phyloP scores from a whole-genome alignment of 2,888 invertebrate genomes.

The Agrochola macilenta region DNA sequence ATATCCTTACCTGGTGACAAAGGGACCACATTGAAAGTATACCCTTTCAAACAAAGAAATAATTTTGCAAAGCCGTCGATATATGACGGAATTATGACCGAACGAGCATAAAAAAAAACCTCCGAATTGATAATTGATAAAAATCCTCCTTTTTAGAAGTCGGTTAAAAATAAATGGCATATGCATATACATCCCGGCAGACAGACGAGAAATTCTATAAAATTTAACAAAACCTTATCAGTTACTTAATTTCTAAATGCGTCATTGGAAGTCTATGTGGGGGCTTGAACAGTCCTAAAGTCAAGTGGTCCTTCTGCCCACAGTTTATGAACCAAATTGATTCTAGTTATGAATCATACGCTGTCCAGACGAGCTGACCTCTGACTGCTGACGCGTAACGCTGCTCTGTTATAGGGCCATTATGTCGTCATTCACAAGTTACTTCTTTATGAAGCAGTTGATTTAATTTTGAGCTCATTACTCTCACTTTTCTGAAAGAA shows the following conservation, averaged over 20 bases:
- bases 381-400: constrained; percentile 41
- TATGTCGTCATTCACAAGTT: constrained; percentile 33
- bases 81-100: too few species aligned
- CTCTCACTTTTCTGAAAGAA: constrained; percentile 44
- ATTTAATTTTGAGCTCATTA: constrained; percentile 34
- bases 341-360: constrained; percentile 36
- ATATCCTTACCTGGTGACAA: too few species aligned
- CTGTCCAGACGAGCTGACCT: constrained; percentile 50
- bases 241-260: not conserved
- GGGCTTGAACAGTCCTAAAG: not conserved
- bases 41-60: too few species aligned
- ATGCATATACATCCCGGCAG: not conserved
- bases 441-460: constrained; percentile 15
- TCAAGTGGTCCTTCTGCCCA: constrained; percentile 32
- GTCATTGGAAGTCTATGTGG: not conserved
- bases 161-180: too few species aligned
- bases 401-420: constrained; percentile 22
- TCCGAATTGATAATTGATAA: too few species aligned
- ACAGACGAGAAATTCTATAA: not conserved
- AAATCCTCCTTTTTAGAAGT: too few species aligned
- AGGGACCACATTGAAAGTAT: too few species aligned
- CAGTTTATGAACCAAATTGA: not conserved
- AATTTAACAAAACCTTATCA: not conserved
- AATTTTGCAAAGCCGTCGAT: too few species aligned
- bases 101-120: too few species aligned